Evolutionary conservation across 1,140 invertebrate species (phyloP).

Genomic region (Metaphire vulgaris): DNA sequence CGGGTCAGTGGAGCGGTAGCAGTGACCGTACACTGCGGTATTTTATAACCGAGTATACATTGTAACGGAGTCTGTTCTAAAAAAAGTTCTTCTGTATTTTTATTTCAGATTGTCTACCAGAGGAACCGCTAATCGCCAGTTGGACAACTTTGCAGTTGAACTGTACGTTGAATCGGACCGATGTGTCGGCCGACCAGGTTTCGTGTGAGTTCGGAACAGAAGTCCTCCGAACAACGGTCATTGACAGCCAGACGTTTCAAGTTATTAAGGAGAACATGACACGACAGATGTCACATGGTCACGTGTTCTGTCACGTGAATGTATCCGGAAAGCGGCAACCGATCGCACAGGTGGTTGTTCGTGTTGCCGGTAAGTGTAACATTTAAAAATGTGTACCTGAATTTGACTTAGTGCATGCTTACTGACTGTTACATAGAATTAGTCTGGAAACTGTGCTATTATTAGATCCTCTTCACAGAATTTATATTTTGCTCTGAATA

Average conservation of each 20-base stretch:
- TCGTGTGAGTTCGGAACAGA: background rate
- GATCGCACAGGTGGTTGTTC: background rate
- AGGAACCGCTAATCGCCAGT: background rate
- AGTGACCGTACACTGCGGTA: no score
- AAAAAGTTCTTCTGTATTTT: no score
- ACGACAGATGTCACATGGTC: background rate
- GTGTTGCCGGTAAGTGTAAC: constrained; percentile 1
- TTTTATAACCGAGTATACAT: no score
- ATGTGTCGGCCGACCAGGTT: background rate
- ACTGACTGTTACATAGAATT: no score
- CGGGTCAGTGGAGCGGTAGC: no score
- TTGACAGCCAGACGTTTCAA: background rate
- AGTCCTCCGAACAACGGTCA: background rate
- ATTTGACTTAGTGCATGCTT: no score
- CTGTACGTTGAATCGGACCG: background rate
- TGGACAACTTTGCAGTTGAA: background rate
- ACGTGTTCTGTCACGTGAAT: background rate
- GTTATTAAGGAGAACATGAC: background rate
- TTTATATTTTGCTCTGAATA: no score
- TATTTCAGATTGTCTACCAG: background rate
- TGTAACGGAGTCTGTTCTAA: no score
- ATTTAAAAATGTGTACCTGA: no score
- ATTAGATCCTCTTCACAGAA: no score
- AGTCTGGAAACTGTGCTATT: no score
- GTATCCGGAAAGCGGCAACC: background rate